Conservation (phyloP, 2,888 invertebrate species). For the Pharmacophagus antenor region DNA sequence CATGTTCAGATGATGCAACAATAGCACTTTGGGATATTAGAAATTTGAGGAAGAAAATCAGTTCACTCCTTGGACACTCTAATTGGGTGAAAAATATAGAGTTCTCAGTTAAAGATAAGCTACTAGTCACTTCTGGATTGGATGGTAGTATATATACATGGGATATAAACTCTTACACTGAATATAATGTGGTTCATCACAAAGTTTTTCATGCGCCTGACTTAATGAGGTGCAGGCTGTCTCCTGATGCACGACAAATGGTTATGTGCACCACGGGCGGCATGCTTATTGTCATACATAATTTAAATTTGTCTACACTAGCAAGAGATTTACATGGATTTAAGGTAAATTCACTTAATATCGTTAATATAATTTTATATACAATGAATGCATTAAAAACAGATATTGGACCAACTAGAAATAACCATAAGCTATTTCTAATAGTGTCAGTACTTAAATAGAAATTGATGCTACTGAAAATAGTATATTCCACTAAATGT, state of each 20-base stretch:
- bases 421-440: too few species aligned
- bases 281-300: conserved; percentile 93
- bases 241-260: conserved; percentile 92
- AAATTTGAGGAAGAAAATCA: conserved; percentile 87
- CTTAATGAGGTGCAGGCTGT: conserved; percentile 92
- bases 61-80: conserved; percentile 91
- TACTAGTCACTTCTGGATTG: conserved; percentile 94
- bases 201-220: conserved; percentile 93
- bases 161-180: conserved; percentile 94
- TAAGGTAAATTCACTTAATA: conserved; percentile 79
- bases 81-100: conserved; percentile 99
- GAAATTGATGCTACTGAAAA: too few species aligned
- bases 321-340: conserved; percentile 91
- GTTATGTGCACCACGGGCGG: conserved; percentile 95
- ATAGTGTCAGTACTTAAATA: too few species aligned
- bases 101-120: conserved; percentile 90
- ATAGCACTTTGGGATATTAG: conserved; percentile 97
- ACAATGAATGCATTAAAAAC: too few species aligned
- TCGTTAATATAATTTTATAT: too few species aligned
- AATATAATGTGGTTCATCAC: conserved; percentile 87
- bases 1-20: conserved; percentile 96
- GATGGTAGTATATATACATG: conserved; percentile 96
- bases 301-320: conserved; percentile 90
- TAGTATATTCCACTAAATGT: too few species aligned
- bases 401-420: too few species aligned